Evolutionary conservation across 2,113 vertebrate species (phyloP).

Genomic region (Sialia sialis): DNA sequence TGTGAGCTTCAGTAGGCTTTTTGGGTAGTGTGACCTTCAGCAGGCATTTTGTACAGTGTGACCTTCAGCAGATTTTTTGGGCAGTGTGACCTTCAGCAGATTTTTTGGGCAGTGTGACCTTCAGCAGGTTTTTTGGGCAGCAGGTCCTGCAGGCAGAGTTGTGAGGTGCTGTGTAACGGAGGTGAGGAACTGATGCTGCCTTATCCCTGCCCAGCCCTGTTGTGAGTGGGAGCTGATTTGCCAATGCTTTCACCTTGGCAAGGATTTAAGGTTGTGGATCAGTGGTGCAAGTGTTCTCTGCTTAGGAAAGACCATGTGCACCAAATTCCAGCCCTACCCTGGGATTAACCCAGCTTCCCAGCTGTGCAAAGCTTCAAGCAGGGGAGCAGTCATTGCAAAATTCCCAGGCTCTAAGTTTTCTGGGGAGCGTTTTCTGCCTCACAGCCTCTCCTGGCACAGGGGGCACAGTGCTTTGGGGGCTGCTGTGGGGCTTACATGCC

Average conservation of each 20-base stretch:
- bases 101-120: no score
- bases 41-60: not conserved
- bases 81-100: not conserved
- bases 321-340: not conserved
- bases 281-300: not conserved
- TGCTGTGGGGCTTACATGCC: not conserved
- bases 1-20: not conserved
- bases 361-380: not conserved
- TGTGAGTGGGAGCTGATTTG: not conserved
- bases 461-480: not conserved
- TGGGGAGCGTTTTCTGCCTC: not conserved
- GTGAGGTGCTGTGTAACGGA: accelerated
- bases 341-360: not conserved
- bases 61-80: not conserved
- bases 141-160: not conserved
- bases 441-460: not conserved
- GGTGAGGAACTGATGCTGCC: not conserved
- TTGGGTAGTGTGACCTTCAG: not conserved
- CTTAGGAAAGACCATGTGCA: not conserved
- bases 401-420: not conserved
- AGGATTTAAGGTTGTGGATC: not conserved
- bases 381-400: not conserved
- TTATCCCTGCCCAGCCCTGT: not conserved
- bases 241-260: not conserved
- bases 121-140: not conserved